These are phyloP conservation scores for Lithobates pipiens DNA, from an alignment of 2,797 vertebrate species.

Conservation along the genomic window DNA sequence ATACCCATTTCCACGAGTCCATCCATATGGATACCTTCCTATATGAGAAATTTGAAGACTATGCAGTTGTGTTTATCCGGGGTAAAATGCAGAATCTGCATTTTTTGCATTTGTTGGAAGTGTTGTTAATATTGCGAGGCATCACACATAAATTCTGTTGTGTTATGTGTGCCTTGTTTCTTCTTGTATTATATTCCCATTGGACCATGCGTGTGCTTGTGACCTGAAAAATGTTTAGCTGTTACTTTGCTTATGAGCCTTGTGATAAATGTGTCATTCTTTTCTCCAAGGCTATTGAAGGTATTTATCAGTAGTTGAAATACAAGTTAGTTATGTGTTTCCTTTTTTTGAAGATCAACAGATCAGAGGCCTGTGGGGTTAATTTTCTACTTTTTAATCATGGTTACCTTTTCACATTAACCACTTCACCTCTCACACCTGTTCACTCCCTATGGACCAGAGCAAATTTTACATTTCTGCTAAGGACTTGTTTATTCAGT, in stretches of 20 bases:
- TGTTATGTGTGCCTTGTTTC: background rate
- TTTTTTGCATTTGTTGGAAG: background rate
- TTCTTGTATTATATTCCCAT: background rate
- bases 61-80: background rate
- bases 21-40: background rate
- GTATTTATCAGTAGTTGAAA: conserved; percentile 9
- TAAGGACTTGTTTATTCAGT: too few species aligned
- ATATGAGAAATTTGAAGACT: background rate
- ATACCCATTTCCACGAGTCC: background rate
- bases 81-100: too few species aligned
- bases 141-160: background rate
- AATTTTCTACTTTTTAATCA: background rate
- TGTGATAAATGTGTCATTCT: conserved; percentile 37
- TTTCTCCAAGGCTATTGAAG: conserved; percentile 10
- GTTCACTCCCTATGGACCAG: too few species aligned
- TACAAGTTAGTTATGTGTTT: background rate
- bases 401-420: too few species aligned
- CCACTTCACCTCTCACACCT: too few species aligned
- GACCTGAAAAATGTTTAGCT: conserved; percentile 22
- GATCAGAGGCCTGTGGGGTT: background rate
- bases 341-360: background rate
- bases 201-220: background rate
- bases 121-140: background rate
- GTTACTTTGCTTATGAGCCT: conserved; percentile 28
- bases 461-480: too few species aligned